phyloP scores from a whole-genome alignment of 2,113 vertebrate genomes.

The Larimichthys crocea region DNA sequence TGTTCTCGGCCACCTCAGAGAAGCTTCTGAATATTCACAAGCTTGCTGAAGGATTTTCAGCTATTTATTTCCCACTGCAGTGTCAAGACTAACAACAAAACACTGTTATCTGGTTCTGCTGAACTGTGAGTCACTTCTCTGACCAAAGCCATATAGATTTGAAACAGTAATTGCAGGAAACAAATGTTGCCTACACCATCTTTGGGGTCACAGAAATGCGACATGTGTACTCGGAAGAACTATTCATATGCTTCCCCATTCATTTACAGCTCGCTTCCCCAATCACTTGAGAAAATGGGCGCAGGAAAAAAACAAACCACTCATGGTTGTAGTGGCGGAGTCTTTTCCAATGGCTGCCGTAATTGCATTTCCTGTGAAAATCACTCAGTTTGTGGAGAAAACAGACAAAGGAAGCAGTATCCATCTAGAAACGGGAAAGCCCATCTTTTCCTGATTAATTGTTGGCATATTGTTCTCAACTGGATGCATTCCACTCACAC shows the following conservation, averaged over 20 bases:
- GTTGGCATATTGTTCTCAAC: constrained; percentile 77
- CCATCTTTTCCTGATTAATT: constrained; percentile 79
- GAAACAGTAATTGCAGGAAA: constrained; percentile 50
- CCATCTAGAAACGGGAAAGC: constrained; percentile 65
- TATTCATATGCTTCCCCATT: constrained; percentile 72
- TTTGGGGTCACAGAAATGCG: constrained; percentile 64
- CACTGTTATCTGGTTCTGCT: constrained; percentile 14
- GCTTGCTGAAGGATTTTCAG: constrained; percentile 10
- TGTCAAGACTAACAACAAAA: constrained; percentile 43
- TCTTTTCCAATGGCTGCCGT: constrained; percentile 68
- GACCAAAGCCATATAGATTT: constrained; percentile 42
- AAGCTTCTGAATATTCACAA: constrained; percentile 41
- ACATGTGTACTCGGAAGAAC: constrained; percentile 63
- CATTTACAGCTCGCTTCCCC: constrained; percentile 74
- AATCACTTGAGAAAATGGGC: constrained; percentile 82
- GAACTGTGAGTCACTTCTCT: constrained; percentile 39
- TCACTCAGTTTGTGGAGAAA: constrained; percentile 63
- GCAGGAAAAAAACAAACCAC: constrained; percentile 75
- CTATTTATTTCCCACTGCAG: constrained; percentile 15
- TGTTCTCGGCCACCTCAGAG: background rate
- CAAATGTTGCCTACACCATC: constrained; percentile 57
- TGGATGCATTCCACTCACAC: constrained; percentile 72
- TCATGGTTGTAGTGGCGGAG: constrained; percentile 71
- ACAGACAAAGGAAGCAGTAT: constrained; percentile 65
- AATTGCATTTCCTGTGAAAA: constrained; percentile 81